Evolutionary conservation across 2,888 invertebrate species (phyloP), one percentile per base, ranked within the genome.

Genomic region (Rhaphigaster nebulosa): DNA sequence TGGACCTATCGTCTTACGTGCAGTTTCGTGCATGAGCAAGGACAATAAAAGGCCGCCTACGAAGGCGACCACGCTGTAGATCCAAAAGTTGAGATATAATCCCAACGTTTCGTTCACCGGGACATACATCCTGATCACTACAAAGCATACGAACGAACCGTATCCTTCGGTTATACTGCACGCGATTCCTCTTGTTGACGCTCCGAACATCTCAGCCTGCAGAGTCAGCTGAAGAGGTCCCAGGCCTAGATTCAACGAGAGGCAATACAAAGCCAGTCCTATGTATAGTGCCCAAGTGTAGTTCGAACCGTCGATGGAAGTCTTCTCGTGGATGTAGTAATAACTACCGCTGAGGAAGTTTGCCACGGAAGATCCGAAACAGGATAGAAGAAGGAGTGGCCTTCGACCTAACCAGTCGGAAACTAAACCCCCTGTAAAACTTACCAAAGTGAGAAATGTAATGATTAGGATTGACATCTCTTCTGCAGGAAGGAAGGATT

Each of bases 151-250:
- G n/a, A 92, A 70, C 20, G 91, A 90, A 41, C 90, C 91, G 18
- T 90, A 91, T 90, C 91, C 89, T 89, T 92, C 91, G 15, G 92
- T 91, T 38, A 92, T 90, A 20, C 92, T 92, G 88, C 91, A 91
- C 54, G 91, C 92, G 26, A 92, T 70, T 23, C 92, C 92, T 2
- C 92, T 91, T 18, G 92, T 92, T 90, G 92, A 91, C 6, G 92
- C 91, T 4, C 92, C 92, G 91, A 92, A 92, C 87, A 92, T 91
- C 87, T 92, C 92, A 18, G 92, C 91, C 91, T 92, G 92, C 50
- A 92, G 23, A 15, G 92, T 92, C 65, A 92, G 92, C 56, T 92
- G 84, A 23, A 92, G 90, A 5, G 92, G 92, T 38, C 92, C 92
- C 5, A 92, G 38, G 8, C 92, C 92, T n/a, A 92, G 89, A 34